These are phyloP conservation scores for Siderastrea siderea DNA, from an alignment of 92 coral and sea anemone genomes.

Conservation along the genomic window DNA sequence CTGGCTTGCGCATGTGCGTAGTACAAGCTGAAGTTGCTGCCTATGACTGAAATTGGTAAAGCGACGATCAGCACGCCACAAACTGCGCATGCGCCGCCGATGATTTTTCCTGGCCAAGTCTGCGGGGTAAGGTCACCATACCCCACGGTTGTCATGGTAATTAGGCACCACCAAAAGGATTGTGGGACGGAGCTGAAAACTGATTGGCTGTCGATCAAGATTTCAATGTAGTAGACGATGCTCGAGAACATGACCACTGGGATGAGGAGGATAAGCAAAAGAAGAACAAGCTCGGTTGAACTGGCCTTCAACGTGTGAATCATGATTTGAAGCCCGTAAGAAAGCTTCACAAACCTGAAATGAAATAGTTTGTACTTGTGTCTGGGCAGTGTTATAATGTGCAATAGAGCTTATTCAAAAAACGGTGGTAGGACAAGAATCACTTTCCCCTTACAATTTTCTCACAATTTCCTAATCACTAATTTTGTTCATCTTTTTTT, in stretches of 20 bases:
- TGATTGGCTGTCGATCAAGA: constrained; percentile 56
- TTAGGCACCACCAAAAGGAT: constrained; percentile 99
- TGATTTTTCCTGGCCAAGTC: constrained; percentile 91
- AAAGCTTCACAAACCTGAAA: constrained; percentile 83
- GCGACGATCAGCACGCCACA: constrained; percentile 97
- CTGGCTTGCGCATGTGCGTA: constrained; percentile 98
- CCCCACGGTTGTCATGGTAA: constrained; percentile 98
- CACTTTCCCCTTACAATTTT: too few relatives aligned
- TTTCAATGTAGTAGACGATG: constrained; percentile 90
- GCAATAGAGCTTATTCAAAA: too few relatives aligned
- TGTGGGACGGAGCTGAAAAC: constrained; percentile 84
- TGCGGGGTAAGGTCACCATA: constrained; percentile 94
- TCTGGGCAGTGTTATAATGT: too few relatives aligned
- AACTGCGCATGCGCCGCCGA: constrained; percentile 95
- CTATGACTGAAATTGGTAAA: constrained; percentile 94
- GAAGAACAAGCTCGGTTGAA: constrained; percentile 83
- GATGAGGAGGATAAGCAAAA: constrained; percentile 86
- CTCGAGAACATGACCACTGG: constrained; percentile 97
- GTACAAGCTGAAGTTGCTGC: constrained; percentile 91
- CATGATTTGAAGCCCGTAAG: constrained; percentile 95
- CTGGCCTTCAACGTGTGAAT: constrained; percentile 95
- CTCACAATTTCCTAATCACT: too few relatives aligned
- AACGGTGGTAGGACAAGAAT: too few relatives aligned
- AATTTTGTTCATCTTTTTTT: too few relatives aligned
- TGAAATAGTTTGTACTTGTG: neutral